A percentile compares a stretch with the other conserved stretches of the same genome.
phyloP scores from a whole-genome alignment of 2,113 vertebrate genomes.

The Rousettus leschenaultii region DNA sequence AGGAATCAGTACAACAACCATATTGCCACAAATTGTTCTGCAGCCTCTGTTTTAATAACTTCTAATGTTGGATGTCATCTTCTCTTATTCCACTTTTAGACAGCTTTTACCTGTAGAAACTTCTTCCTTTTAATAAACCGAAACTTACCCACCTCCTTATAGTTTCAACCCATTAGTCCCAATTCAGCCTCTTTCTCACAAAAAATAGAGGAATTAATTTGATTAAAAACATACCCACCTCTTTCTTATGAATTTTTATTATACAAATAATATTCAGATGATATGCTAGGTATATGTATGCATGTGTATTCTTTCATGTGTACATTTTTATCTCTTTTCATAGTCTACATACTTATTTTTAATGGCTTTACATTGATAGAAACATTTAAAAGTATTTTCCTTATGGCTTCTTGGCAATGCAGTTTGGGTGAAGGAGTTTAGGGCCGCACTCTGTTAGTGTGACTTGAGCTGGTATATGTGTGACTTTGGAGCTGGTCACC shows the following conservation, averaged over 20 bases:
- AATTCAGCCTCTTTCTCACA: neutral
- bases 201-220: neutral
- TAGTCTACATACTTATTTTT: neutral
- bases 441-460: neutral
- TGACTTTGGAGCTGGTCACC: neutral
- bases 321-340: neutral
- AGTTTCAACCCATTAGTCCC: neutral
- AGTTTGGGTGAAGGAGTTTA: neutral
- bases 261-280: slow-evolving; percentile 8
- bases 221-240: neutral
- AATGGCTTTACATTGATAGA: neutral
- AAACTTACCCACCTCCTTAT: neutral
- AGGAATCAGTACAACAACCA: neutral
- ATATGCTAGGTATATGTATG: neutral
- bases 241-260: slow-evolving; percentile 3
- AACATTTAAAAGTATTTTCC: neutral
- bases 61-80: neutral
- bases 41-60: neutral
- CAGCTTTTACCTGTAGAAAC: slow-evolving; percentile 32
- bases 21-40: neutral
- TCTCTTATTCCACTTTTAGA: neutral
- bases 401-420: neutral
- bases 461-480: neutral
- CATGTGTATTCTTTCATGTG: neutral
- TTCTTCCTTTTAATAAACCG: neutral